phyloP scores from a whole-genome alignment of 2,113 vertebrate species.

The Thermophis baileyi region DNA sequence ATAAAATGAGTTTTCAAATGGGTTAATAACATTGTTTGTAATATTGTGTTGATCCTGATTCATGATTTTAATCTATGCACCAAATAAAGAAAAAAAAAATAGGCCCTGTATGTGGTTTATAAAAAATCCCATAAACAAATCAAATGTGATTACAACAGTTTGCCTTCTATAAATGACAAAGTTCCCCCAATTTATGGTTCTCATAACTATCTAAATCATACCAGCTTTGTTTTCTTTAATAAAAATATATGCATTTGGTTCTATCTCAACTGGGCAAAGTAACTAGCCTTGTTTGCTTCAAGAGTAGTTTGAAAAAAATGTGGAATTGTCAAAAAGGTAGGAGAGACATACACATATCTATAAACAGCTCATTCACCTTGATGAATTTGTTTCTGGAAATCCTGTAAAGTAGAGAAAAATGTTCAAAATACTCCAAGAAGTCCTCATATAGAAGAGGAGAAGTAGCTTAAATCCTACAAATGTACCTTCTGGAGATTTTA shows the following conservation, averaged over 20 bases:
- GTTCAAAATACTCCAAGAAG: not conserved
- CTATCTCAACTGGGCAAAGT: not conserved
- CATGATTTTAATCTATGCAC: slow-evolving; percentile 29
- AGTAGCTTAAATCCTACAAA: not conserved
- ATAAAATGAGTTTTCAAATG: slow-evolving; percentile 45
- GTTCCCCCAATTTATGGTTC: not conserved
- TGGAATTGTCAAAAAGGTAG: not conserved
- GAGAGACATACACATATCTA: not conserved
- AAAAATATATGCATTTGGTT: not conserved
- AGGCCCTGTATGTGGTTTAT: slow-evolving; percentile 23
- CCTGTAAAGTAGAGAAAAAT: not conserved
- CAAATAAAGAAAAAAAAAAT: slow-evolving; percentile 56
- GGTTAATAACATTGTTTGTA: slow-evolving; percentile 23
- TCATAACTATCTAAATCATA: not conserved
- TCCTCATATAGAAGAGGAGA: not conserved
- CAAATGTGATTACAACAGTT: not conserved
- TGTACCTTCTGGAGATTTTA: not conserved
- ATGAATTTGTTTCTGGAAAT: not conserved
- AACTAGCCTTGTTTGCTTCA: not conserved
- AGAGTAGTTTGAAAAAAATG: not conserved
- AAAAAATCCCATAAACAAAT: not conserved
- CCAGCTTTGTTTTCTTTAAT: not conserved
- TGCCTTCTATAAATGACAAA: not conserved
- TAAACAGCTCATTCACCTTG: not conserved
- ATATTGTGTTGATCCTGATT: slow-evolving; percentile 37